Evolutionary conservation across 2,888 invertebrate species (phyloP).

Genomic region (Dioctria rufipes): DNA sequence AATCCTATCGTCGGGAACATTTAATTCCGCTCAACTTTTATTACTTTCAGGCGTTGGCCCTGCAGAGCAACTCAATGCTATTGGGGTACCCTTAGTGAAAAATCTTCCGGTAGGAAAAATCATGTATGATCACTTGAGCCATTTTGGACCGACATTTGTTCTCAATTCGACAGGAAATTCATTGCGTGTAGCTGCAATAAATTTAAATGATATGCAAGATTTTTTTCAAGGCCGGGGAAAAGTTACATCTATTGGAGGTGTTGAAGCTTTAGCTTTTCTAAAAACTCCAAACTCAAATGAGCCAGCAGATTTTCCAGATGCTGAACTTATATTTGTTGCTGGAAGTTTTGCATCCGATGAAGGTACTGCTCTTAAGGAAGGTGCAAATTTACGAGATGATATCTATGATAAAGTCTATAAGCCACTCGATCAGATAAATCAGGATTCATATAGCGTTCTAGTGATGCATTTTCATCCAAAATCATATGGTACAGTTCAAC

Average conservation of each 20-base stretch:
- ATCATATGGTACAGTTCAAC: constrained; percentile 78
- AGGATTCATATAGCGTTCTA: constrained; percentile 75
- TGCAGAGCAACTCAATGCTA: constrained; percentile 71
- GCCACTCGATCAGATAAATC: constrained; percentile 71
- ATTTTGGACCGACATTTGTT: constrained; percentile 60
- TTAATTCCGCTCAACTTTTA: constrained; percentile 88
- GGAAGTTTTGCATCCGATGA: constrained; percentile 78
- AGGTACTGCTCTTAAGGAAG: constrained; percentile 73
- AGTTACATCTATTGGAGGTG: constrained; percentile 75
- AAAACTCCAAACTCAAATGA: constrained; percentile 75
- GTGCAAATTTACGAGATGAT: constrained; percentile 74
- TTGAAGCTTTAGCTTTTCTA: constrained; percentile 79
- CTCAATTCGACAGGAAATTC: constrained; percentile 59
- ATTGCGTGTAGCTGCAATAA: constrained; percentile 25
- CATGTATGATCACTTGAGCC: constrained; percentile 72
- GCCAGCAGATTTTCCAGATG: constrained; percentile 77
- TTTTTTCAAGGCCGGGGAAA: constrained; percentile 70
- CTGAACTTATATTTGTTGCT: constrained; percentile 77
- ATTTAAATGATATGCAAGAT: constrained; percentile 44
- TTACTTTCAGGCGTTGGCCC: constrained; percentile 85
- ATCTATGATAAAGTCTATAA: constrained; percentile 75
- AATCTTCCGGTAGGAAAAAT: constrained; percentile 79
- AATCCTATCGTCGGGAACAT: constrained; percentile 86
- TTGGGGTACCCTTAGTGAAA: constrained; percentile 74
- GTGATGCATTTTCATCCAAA: constrained; percentile 81